Evolutionary conservation across 2,888 invertebrate genomes (phyloP), one percentile per base, ranked within the genome.

Genomic region (Drosophila paramelanica): DNA sequence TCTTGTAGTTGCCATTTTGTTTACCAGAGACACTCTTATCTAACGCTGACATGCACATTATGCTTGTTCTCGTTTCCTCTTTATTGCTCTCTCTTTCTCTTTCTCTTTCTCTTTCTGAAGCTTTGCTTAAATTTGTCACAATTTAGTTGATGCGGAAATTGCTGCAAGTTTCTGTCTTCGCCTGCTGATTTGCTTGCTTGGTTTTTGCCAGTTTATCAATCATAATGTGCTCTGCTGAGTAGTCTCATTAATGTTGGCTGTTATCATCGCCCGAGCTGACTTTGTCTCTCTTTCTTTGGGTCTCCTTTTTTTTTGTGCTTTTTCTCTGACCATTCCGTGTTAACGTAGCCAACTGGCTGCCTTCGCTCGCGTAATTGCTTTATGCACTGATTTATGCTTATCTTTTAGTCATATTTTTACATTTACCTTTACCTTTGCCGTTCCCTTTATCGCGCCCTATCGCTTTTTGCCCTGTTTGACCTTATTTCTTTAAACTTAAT

Each of bases 341-440:
- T 66, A 42, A 47, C 47, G 38, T 67, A 57, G 60, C 46, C 27
- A 66, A 66, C 59, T 27, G 58, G 14, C 43, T 62, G 33, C 36
- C 55, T 52, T 50, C 43, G 57, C 55, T 73, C 36, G 39, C 72
- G 88, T 84, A 85, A 83, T 87, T 86, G 76, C 83, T 69, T 82
- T 85, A 82, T 86, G 57, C 71, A 33, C 80, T 86, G 86, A 84
- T 86, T 88, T 85, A 84, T 82, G 83, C 62, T 82, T 79, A 87
- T 84, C 81, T 83, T 67, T 74, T 68, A 79, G 77, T 75, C 72
- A 85, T 87, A 77, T 81, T 87, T 87, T 77, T 77, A 77, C 79
- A 71, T 87, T 81, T 84, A 77, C 85, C 85, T 84, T 81, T 73
- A 36, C 5, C 11, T 84, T 77, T 77, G 74, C 79, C 68, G 84